These are phyloP conservation scores for Ictidomys tridecemlineatus DNA, from an alignment of 2,113 vertebrate species.

Conservation along the genomic window DNA sequence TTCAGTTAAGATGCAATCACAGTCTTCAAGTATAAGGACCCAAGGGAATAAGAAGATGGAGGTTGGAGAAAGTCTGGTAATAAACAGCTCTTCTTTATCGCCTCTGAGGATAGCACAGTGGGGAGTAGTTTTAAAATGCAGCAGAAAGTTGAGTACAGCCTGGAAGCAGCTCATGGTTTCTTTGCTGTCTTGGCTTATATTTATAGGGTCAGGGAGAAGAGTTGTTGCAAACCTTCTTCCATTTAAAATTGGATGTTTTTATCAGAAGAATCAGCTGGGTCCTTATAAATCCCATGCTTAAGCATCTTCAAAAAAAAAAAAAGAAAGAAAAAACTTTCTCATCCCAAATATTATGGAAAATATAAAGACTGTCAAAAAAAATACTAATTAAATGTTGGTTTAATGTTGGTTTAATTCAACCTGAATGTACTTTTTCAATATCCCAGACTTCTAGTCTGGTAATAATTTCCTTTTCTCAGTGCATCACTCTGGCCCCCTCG, in stretches of 20 bases:
- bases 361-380: constrained; percentile 36
- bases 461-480: constrained; percentile 44
- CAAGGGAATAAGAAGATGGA: constrained; percentile 70
- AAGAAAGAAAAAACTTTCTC: neutral
- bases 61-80: constrained; percentile 64
- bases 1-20: constrained; percentile 68
- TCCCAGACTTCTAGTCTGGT: neutral
- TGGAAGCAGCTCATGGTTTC: constrained; percentile 43
- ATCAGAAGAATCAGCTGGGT: neutral
- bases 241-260: constrained; percentile 38
- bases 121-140: constrained; percentile 76
- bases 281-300: constrained; percentile 52
- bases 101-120: constrained; percentile 69
- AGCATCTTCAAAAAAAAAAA: neutral
- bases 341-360: neutral
- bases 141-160: constrained; percentile 59
- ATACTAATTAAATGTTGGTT: constrained; percentile 24
- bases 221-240: constrained; percentile 33
- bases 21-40: constrained; percentile 58
- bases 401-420: constrained; percentile 38
- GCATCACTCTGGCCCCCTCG: neutral
- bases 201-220: constrained; percentile 64
- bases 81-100: constrained; percentile 77
- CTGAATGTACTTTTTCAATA: constrained; percentile 15
- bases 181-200: constrained; percentile 50